A percentile compares a stretch with the other conserved stretches of the same genome.
These are phyloP conservation scores for Tachina grossa DNA, from an alignment of 2,888 invertebrate genomes.

Conservation along the genomic window DNA sequence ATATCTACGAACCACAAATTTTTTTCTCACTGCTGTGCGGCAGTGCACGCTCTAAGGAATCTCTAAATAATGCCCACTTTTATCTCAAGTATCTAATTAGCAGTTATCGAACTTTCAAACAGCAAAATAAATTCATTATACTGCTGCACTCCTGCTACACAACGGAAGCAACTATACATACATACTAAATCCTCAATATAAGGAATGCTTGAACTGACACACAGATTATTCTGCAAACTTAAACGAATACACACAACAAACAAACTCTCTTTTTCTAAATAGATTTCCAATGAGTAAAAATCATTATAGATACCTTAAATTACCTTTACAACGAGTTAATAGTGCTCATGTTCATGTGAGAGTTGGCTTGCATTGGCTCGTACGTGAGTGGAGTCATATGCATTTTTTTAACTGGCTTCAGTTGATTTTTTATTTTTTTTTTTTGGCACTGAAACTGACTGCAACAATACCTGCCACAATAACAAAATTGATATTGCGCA, in stretches of 20 bases:
- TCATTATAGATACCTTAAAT: constrained; percentile 10
- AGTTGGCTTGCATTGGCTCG: background rate
- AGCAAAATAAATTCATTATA: background rate
- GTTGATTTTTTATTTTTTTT: background rate
- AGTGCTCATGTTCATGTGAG: background rate
- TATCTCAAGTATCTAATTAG: background rate
- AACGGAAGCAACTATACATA: background rate
- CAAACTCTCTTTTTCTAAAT: background rate
- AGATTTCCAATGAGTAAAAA: constrained; percentile 17
- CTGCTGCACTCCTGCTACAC: background rate
- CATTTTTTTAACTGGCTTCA: background rate
- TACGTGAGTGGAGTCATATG: constrained; percentile 3
- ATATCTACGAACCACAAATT: too few relatives aligned
- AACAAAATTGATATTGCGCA: constrained; percentile 79
- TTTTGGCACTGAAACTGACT: constrained; percentile 57
- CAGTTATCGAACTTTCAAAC: constrained; percentile 1
- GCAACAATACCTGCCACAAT: constrained; percentile 73
- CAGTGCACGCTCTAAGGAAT: too few relatives aligned
- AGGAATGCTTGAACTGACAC: constrained; percentile 1
- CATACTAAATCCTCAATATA: background rate
- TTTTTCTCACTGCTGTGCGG: too few relatives aligned
- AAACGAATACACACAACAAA: constrained; percentile 11
- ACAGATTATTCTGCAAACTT: constrained; percentile 3
- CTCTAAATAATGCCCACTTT: background rate
- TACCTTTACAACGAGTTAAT: background rate